phyloP scores from a whole-genome alignment of 92 coral and sea anemone species.

The Palythoa grandis region DNA sequence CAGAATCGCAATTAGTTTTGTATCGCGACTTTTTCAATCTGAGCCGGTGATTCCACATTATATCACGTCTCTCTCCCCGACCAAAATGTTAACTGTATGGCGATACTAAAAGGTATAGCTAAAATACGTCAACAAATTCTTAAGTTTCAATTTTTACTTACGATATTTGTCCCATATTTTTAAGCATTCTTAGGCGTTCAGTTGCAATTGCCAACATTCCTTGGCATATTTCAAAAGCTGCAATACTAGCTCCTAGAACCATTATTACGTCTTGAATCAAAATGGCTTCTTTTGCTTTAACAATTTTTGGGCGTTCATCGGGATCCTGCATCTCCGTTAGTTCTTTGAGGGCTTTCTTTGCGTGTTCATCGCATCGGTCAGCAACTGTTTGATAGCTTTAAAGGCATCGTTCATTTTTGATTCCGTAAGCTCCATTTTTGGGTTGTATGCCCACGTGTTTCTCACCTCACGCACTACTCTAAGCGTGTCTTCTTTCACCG shows the following conservation, averaged over 20 bases:
- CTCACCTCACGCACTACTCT: neutral
- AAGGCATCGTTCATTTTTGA: neutral
- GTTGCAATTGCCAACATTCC: too few species aligned
- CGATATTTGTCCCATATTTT: too few species aligned
- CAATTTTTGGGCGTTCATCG: neutral
- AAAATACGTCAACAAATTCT: too few species aligned
- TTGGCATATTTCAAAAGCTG: too few species aligned
- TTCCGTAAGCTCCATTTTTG: neutral
- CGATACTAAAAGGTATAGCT: too few species aligned
- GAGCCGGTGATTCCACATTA: too few species aligned
- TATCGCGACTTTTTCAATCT: too few species aligned
- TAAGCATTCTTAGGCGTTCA: too few species aligned
- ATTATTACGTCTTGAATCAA: neutral
- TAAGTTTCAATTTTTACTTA: too few species aligned
- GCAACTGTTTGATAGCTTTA: neutral
- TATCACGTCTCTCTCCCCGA: too few species aligned
- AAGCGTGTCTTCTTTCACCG: neutral
- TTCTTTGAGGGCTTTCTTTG: slow-evolving; percentile 1
- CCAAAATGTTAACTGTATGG: too few species aligned
- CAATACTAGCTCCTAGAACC: neutral
- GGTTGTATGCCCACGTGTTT: neutral
- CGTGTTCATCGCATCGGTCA: neutral
- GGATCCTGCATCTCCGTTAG: neutral
- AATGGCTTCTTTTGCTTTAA: neutral
- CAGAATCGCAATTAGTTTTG: too few species aligned